Base-by-base conservation (phyloP, 2,888 invertebrate species). In the Saturnia pavonia region DNA sequence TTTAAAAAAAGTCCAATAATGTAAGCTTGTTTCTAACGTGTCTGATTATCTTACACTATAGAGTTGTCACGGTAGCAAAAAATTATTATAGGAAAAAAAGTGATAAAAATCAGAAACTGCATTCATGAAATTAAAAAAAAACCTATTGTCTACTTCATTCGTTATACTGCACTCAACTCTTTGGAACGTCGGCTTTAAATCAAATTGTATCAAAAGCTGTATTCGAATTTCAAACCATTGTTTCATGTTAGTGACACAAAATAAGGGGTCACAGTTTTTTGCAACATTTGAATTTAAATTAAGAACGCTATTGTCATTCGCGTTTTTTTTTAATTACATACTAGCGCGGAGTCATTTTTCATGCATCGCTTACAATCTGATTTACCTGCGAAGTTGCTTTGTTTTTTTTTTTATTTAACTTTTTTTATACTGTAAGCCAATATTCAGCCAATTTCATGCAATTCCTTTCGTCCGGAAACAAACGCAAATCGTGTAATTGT, bases 291-390 rank as follows among this genome's bases (percentile, higher is more conserved):
- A 90, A 91, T 89, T 88, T 88, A 85, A 89, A 90, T 90, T 88
- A 86, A 86, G 83, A 86, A 85, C 77, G 82, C 89, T 82, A 86
- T 92, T 93, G 91, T 92, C 57, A 14, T 60, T 60, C 83, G 81
- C 72, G 70, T 80, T 89, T 92, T 91, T 91, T 92, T 93, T 91
- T 89, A 92, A 92, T 92, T 91, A 89, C 84, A 85, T 82, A 78
- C 76, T 75, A 77, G 80, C 75, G 73, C 72, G 84, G 91, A 91
- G 91, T 93, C 91, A 94, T 94, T 94, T 93, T 92, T 93, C 93
- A 94, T 92, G 93, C 93, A 92, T 94, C 93, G 91, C 88, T 88
- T 87, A 85, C 81, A 89, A 90, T 91, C 91, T 92, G 92, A 93
- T 94, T 93, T 92, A 91, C 90, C 89, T 90, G 90, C 79, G 87